Conservation (phyloP, 1,140 invertebrate genomes). For the Drosophila pseudoobscura region DNA sequence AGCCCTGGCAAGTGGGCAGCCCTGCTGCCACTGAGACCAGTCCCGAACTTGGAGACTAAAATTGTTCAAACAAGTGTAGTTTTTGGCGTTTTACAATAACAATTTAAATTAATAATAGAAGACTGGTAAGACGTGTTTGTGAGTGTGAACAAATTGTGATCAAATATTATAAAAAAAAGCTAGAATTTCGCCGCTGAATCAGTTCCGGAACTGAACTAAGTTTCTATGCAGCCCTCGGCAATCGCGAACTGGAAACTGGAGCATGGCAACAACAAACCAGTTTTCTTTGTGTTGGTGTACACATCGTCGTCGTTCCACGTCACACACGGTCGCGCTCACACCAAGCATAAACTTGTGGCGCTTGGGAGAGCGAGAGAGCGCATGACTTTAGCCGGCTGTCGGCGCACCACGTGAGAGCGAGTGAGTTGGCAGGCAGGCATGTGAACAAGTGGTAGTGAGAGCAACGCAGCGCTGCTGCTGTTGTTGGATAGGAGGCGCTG, state of each 20-base stretch:
- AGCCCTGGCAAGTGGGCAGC: too few species aligned
- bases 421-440: slow-evolving; percentile 41
- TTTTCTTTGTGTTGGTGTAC: slow-evolving; percentile 1
- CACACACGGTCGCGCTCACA: slow-evolving; percentile 13
- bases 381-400: slow-evolving; percentile 48
- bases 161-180: too few species aligned
- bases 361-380: slow-evolving; percentile 54
- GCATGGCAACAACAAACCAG: not conserved
- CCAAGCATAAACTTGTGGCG: slow-evolving; percentile 56
- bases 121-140: too few species aligned
- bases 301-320: slow-evolving; percentile 1
- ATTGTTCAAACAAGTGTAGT: too few species aligned
- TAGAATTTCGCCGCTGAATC: not conserved
- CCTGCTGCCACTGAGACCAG: too few species aligned
- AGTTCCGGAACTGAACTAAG: too few species aligned
- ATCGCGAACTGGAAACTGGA: too few species aligned
- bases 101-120: too few species aligned
- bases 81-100: too few species aligned
- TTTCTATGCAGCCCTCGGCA: too few species aligned
- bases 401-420: slow-evolving; percentile 18
- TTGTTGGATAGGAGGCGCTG: slow-evolving; percentile 53
- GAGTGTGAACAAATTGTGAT: too few species aligned
- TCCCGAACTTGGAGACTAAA: too few species aligned
- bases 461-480: slow-evolving; percentile 18
- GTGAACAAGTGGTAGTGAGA: slow-evolving; percentile 57